Conservation (phyloP, 2,113 vertebrate species). For the Felis chaus region DNA sequence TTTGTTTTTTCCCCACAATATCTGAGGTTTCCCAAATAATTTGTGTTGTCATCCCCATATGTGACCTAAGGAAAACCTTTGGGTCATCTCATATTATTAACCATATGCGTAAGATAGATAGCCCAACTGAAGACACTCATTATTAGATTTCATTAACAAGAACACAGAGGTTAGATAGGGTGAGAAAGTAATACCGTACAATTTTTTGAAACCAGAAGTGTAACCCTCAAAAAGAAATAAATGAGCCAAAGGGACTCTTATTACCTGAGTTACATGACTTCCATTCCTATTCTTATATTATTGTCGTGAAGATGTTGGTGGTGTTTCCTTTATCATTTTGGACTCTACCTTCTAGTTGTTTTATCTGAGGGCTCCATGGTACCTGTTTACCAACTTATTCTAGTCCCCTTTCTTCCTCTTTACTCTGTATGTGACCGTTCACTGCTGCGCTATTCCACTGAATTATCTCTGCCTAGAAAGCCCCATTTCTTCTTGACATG, state of each 20-base stretch:
- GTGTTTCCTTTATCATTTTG: neutral
- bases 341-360: neutral
- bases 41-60: neutral
- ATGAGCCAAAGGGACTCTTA: neutral
- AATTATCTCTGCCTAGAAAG: constrained; percentile 6
- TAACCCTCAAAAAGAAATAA: neutral
- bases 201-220: neutral
- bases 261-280: neutral
- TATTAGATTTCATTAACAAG: neutral
- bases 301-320: neutral
- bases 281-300: neutral
- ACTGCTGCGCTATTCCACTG: neutral
- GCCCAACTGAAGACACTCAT: neutral
- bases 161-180: neutral
- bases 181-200: neutral
- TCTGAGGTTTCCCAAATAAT: neutral
- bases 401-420: neutral
- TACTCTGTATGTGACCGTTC: neutral
- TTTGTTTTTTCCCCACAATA: neutral
- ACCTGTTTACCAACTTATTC: neutral
- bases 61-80: neutral
- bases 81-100: neutral
- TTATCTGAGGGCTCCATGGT: neutral
- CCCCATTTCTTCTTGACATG: neutral
- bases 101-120: neutral